Evolutionary conservation across 1,140 invertebrate genomes (phyloP).

Genomic region (Euura saliciscinereae): DNA sequence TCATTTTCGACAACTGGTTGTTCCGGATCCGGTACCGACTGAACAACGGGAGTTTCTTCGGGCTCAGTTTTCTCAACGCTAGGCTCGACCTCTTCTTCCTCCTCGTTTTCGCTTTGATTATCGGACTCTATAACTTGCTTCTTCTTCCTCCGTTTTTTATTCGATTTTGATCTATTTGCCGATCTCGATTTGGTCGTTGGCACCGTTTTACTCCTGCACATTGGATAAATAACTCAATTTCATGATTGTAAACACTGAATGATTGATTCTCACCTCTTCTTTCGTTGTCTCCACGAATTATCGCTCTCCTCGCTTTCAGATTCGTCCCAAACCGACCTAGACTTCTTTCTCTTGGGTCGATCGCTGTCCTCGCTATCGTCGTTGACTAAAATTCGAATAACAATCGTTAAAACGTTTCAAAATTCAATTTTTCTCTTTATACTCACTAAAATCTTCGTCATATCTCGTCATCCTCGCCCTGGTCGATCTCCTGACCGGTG

Average conservation of each 20-base stretch:
- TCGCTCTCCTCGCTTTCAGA: constrained; percentile 67
- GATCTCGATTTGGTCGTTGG: constrained; percentile 38
- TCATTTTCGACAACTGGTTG: constrained; percentile 17
- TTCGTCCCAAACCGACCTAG: constrained; percentile 59
- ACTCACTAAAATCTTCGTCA: constrained; percentile 67
- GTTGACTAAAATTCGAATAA: constrained; percentile 45
- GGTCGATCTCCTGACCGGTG: constrained; percentile 64
- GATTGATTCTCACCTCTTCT: constrained; percentile 50
- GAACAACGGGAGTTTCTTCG: not conserved
- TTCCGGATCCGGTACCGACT: not conserved
- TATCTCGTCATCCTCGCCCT: constrained; percentile 63
- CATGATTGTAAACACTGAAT: not conserved
- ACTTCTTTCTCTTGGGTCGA: constrained; percentile 62
- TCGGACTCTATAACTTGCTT: constrained; percentile 58
- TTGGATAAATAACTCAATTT: not conserved
- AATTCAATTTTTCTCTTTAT: not conserved
- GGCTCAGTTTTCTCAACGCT: constrained; percentile 30
- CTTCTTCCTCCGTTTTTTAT: constrained; percentile 61
- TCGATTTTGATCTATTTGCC: constrained; percentile 47
- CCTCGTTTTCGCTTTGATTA: constrained; percentile 55
- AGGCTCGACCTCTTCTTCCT: constrained; percentile 40
- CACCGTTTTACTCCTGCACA: constrained; percentile 44
- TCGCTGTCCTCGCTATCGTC: constrained; percentile 67
- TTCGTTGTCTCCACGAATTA: constrained; percentile 62
- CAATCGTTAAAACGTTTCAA: not conserved